Conservation (phyloP, 2,113 vertebrate species). For the Clarias gariepinus region DNA sequence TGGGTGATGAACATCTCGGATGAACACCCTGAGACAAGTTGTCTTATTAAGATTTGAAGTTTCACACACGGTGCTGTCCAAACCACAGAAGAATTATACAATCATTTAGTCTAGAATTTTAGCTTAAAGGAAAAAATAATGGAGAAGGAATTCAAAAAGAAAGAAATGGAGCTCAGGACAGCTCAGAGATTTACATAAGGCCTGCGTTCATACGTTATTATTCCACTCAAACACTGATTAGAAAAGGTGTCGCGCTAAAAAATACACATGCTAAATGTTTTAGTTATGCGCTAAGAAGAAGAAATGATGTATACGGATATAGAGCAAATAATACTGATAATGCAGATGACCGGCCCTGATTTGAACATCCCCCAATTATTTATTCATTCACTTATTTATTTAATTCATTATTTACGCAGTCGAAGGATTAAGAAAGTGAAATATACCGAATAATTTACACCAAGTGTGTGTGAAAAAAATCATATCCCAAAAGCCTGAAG, state of each 20-base stretch:
- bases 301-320: neutral
- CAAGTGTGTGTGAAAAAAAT: conserved; percentile 36
- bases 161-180: neutral
- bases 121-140: neutral
- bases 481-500: conserved; percentile 34
- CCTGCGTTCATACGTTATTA: conserved; percentile 21
- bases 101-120: neutral
- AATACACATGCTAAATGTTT: conserved; percentile 33
- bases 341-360: conserved; percentile 38
- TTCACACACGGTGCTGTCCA: neutral
- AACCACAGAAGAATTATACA: neutral
- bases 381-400: neutral
- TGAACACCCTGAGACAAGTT: conserved; percentile 55
- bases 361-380: conserved; percentile 25
- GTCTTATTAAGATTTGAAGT: neutral
- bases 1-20: conserved; percentile 35
- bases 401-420: neutral
- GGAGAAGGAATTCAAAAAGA: neutral
- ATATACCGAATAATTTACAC: conserved; percentile 42
- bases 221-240: conserved; percentile 28
- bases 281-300: conserved; percentile 37
- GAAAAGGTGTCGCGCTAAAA: neutral
- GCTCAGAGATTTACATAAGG: conserved; percentile 30
- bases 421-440: neutral
- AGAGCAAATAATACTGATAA: neutral